A percentile compares a stretch with the other conserved stretches of the same genome.
These are phyloP conservation scores for Megalops atlanticus DNA, from an alignment of 2,113 vertebrate genomes.

Conservation along the genomic window DNA sequence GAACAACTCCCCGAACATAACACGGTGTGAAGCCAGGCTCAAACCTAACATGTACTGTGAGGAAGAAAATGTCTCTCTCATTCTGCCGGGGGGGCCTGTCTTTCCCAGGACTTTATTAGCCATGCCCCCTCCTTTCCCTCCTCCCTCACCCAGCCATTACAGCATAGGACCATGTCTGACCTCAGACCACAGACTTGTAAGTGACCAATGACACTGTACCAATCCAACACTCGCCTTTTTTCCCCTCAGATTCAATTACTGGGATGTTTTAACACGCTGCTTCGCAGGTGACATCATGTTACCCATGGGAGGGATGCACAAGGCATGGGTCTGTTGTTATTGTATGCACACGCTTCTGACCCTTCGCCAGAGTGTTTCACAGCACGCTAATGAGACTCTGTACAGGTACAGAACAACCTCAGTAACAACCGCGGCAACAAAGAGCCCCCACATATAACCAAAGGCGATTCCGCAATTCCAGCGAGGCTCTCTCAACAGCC, in stretches of 20 bases:
- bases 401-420: background rate
- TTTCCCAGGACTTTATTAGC: background rate
- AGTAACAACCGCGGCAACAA: background rate
- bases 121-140: too few relatives aligned
- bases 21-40: background rate
- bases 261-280: background rate
- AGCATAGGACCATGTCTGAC: background rate
- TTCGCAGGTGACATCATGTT: background rate
- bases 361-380: background rate
- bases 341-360: background rate
- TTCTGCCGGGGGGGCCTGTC: background rate
- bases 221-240: background rate
- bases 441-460: background rate
- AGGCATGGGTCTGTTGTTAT: background rate
- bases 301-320: background rate
- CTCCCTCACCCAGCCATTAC: background rate
- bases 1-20: background rate
- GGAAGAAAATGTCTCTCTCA: background rate
- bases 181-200: background rate
- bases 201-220: background rate
- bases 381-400: background rate
- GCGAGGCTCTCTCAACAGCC: slow-evolving; percentile 4
- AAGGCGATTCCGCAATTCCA: background rate
- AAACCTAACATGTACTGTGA: background rate
- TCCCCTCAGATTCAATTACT: background rate